phyloP scores from a whole-genome alignment of 2,113 vertebrate genomes.

The Orthonyx spaldingii region DNA sequence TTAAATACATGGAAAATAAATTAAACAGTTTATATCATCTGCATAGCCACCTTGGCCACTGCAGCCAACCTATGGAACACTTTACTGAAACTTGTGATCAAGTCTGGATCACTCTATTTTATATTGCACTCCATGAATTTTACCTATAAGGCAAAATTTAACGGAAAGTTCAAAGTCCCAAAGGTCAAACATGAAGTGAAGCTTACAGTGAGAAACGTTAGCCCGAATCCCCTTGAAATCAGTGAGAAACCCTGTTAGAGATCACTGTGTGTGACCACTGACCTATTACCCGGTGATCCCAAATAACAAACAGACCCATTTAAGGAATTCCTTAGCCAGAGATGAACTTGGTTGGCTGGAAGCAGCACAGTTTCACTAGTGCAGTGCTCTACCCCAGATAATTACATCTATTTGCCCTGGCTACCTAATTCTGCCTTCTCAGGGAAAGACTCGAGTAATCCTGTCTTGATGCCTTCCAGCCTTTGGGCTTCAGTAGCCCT shows the following conservation, averaged over 20 bases:
- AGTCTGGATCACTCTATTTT: background rate
- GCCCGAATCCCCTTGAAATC: background rate
- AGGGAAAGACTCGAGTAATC: background rate
- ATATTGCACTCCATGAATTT: background rate
- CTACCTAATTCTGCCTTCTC: background rate
- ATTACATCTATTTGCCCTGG: background rate
- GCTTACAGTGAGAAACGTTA: background rate
- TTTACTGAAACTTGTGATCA: background rate
- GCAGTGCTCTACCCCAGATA: rapidly evolving
- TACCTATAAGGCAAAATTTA: background rate
- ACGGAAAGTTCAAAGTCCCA: background rate
- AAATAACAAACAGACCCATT: background rate
- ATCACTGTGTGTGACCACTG: background rate
- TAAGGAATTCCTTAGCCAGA: background rate
- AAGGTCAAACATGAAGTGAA: background rate
- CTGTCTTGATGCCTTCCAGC: background rate
- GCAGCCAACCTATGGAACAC: background rate
- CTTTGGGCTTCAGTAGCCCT: background rate
- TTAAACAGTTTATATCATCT: background rate
- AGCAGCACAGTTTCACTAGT: background rate
- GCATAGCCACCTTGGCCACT: background rate
- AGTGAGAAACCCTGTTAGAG: background rate
- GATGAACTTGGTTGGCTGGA: background rate
- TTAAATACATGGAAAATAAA: background rate
- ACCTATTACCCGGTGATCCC: background rate